These are phyloP conservation scores for Cossypha heuglini DNA, from an alignment of 2,797 vertebrate genomes.

Conservation along the genomic window DNA sequence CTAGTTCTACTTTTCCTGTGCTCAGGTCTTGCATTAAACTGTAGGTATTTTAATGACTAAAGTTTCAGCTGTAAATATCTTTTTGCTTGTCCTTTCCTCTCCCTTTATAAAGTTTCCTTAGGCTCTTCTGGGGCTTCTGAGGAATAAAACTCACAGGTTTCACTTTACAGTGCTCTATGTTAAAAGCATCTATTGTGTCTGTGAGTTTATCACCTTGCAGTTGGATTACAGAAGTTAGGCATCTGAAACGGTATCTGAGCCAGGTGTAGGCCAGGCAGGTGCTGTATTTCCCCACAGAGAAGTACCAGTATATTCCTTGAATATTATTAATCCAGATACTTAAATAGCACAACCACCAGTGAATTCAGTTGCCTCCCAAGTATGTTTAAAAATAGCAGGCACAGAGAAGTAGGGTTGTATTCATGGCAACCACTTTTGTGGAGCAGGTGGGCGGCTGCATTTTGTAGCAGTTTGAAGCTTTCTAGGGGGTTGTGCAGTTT, in stretches of 20 bases:
- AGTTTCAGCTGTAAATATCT: background rate
- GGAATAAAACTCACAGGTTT: background rate
- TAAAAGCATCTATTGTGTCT: background rate
- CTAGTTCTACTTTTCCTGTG: background rate
- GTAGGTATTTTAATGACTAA: background rate
- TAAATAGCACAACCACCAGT: background rate
- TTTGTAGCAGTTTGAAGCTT: background rate
- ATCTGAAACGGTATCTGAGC: background rate
- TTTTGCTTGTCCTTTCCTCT: background rate
- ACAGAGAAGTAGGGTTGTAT: background rate
- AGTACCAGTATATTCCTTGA: background rate
- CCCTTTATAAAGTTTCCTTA: background rate
- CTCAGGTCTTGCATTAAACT: background rate
- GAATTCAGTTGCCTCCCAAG: conserved; percentile 32
- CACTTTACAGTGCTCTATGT: background rate
- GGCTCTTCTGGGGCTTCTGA: background rate
- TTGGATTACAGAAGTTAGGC: background rate
- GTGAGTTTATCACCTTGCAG: background rate
- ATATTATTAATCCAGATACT: conserved; percentile 1
- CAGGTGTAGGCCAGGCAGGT: background rate
- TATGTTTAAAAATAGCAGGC: conserved; percentile 51
- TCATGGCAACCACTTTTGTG: conserved; percentile 43
- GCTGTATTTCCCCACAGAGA: background rate
- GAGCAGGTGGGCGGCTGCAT: conserved; percentile 30
- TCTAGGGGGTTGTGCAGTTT: background rate